Percentiles rank a stretch among this genome's conserved stretches.
phyloP scores from a whole-genome alignment of 2,113 vertebrate genomes.

The Psittacus erithacus region DNA sequence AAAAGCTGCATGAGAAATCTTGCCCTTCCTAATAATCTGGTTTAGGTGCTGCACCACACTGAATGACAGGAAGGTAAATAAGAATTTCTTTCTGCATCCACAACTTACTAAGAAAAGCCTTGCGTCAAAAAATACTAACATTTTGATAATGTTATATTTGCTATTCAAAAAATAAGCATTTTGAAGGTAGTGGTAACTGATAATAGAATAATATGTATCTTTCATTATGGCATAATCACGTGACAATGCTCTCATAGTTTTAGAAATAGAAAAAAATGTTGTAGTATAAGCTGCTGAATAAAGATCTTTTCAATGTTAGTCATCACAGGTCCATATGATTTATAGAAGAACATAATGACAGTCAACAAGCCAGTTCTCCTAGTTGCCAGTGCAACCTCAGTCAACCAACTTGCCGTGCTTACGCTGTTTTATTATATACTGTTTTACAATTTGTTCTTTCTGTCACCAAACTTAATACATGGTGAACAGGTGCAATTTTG shows the following conservation, averaged over 20 bases:
- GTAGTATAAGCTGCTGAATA: background rate
- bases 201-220: background rate
- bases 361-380: background rate
- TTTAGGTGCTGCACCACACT: background rate
- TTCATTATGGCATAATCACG: background rate
- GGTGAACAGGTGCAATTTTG: conserved; percentile 29
- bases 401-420: background rate
- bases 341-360: background rate
- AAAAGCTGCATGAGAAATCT: background rate
- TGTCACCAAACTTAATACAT: conserved; percentile 25
- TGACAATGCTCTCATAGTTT: background rate
- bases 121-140: background rate
- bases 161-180: background rate
- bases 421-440: background rate
- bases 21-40: background rate
- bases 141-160: background rate
- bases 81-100: background rate
- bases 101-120: background rate
- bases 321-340: background rate
- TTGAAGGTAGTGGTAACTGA: background rate
- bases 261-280: background rate
- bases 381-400: background rate
- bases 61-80: background rate
- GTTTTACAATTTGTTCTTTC: conserved; percentile 4
- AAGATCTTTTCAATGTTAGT: background rate